These are phyloP conservation scores for Apostichopus japonicus DNA, from an alignment of 35 echinoderm and acorn worm genomes.

Conservation along the genomic window DNA sequence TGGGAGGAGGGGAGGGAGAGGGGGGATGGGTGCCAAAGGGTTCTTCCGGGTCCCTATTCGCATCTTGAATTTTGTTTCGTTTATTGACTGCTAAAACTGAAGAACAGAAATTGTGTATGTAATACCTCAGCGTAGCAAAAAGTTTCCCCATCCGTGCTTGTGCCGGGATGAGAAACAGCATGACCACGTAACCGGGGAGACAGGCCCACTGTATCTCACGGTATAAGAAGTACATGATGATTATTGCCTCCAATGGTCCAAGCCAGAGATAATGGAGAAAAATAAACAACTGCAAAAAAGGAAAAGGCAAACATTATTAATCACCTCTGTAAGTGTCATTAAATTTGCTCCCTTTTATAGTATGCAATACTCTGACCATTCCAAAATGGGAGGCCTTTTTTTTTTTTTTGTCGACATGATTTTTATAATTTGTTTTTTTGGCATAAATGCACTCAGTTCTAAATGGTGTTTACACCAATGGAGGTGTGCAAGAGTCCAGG, in stretches of 20 bases:
- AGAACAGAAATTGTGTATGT: not conserved
- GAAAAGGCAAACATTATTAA: not conserved
- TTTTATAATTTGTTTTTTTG: too few species aligned
- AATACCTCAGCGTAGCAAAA: constrained; percentile 71
- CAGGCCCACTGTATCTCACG: constrained; percentile 76
- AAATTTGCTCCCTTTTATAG: not conserved
- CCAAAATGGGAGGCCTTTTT: not conserved
- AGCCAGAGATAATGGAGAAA: constrained; percentile 84
- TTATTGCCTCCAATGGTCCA: constrained; percentile 60
- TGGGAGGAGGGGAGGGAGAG: too few species aligned
- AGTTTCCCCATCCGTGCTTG: constrained; percentile 69
- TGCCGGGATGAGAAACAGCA: constrained; percentile 64
- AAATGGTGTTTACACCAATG: not conserved
- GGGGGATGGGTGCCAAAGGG: too few species aligned
- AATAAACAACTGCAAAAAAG: constrained; percentile 60
- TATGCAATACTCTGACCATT: not conserved
- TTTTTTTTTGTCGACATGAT: too few species aligned
- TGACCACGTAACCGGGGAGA: constrained; percentile 67
- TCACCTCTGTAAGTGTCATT: not conserved
- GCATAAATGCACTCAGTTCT: not conserved
- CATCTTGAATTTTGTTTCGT: too few species aligned
- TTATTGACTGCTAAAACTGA: not conserved
- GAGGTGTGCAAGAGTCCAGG: too few species aligned
- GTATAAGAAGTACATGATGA: constrained; percentile 51
- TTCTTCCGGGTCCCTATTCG: too few species aligned